phyloP scores from a whole-genome alignment of 2,797 vertebrate species.

The Scomberomorus guttatus region DNA sequence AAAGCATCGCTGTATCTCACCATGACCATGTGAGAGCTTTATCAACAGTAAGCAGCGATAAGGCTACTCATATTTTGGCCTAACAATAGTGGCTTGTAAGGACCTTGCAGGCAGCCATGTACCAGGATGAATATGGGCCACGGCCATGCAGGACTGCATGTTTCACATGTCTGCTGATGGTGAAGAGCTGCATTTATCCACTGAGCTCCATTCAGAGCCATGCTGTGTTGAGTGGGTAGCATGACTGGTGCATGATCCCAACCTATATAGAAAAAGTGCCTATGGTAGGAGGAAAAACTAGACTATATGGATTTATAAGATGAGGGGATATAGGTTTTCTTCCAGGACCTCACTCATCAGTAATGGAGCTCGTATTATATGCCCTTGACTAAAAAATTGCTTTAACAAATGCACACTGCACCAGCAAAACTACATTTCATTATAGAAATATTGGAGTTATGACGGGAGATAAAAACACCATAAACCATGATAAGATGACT shows the following conservation, averaged over 20 bases:
- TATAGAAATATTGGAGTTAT: neutral
- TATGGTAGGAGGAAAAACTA: neutral
- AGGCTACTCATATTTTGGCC: slow-evolving; percentile 30
- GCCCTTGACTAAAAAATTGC: neutral
- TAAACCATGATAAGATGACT: slow-evolving; percentile 26
- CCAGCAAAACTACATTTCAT: neutral
- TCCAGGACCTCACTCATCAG: neutral
- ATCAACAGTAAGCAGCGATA: slow-evolving; percentile 44
- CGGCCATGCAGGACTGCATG: slow-evolving; percentile 45
- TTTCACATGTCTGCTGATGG: slow-evolving; percentile 40
- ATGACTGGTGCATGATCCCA: slow-evolving; percentile 18
- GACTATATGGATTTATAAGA: neutral
- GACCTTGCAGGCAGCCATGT: slow-evolving; percentile 24
- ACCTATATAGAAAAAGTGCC: neutral
- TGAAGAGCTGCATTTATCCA: slow-evolving; percentile 41
- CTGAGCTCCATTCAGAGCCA: slow-evolving; percentile 26
- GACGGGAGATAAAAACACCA: slow-evolving; percentile 4
- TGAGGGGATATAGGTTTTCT: neutral
- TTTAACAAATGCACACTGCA: neutral
- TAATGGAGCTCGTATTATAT: neutral
- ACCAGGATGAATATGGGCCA: slow-evolving; percentile 59
- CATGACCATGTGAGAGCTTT: slow-evolving; percentile 38
- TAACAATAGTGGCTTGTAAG: slow-evolving; percentile 57
- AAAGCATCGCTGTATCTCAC: slow-evolving; percentile 42
- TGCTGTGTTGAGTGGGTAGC: slow-evolving; percentile 19